Evolutionary conservation across 2,113 vertebrate species (phyloP), one percentile per base, ranked within the genome.

Genomic region (Raja brachyura): DNA sequence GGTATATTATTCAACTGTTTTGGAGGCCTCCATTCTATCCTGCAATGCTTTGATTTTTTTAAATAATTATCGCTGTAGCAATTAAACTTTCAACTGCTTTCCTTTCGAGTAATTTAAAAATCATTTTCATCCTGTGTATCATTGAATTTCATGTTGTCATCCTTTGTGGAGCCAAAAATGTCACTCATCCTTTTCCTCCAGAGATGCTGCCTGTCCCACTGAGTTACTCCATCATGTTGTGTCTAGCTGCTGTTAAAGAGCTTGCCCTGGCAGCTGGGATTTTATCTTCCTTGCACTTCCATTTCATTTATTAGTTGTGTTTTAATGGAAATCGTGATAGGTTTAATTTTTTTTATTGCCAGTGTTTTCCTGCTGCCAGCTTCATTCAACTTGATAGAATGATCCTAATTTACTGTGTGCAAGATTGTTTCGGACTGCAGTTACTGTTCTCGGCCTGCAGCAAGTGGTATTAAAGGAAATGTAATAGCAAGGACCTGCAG

Each of bases 381-480:
- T 28, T 85, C 56, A 85, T 85, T 85, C n/a, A 0, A 61, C 56
- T 85, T 85, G 11, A 61, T n/a, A 85, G 56, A 85, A 85, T 14
- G 9, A 14, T 61, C 2, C 56, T 85, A 61, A n/a, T 85, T 85
- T 85, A 11, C 56, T 85, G 54, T 61, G 25, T n/a, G 25, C 56
- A 59, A 83, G 79, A 83, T 25, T 25, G 48, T 48, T 56, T 56
- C 25, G 79, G 22, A 4, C n/a, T 61, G 54, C 3, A 28, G 25
- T 85, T 85, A n/a, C 81, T n/a, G 56, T 85, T 85, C 22, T 85
- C 22, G 28, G 10, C 54, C 81, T 85, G 81, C 56, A 85, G 48
- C 54, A 85, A 61, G 81, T 59, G 61, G 56, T 56, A 83, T 4
- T 61, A 61, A n/a, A n/a, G 22, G 56, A 85, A 85, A 48, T 48